Evolutionary conservation across 2,113 vertebrate species (phyloP).

Genomic region (Lasiurus cinereus): DNA sequence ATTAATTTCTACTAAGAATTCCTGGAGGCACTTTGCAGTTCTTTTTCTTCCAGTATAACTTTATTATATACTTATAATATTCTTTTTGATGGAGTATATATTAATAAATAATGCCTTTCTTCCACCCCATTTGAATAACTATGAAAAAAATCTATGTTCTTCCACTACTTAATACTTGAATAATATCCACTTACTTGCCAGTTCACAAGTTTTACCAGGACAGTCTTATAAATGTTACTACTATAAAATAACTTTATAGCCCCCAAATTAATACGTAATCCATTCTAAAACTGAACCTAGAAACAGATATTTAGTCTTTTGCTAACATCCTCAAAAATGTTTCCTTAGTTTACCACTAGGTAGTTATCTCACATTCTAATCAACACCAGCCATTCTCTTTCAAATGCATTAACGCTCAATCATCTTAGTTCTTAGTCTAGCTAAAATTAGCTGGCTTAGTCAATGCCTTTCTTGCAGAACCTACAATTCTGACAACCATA

Average conservation of each 20-base stretch:
- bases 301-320: neutral
- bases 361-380: neutral
- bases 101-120: neutral
- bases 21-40: neutral
- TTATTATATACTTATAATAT: neutral
- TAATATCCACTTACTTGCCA: neutral
- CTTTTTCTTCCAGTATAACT: neutral
- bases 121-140: slow-evolving; percentile 21
- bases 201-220: neutral
- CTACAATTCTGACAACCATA: neutral
- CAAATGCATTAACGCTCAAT: neutral
- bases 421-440: neutral
- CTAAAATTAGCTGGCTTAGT: neutral
- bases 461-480: neutral
- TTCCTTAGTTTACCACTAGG: neutral
- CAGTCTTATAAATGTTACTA: neutral
- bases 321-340: neutral
- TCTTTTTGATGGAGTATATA: neutral
- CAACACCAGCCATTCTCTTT: neutral
- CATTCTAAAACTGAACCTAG: neutral
- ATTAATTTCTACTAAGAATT: neutral
- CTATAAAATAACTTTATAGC: neutral
- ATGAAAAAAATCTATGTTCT: neutral
- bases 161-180: neutral
- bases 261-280: slow-evolving; percentile 3